Evolutionary conservation across 2,113 vertebrate genomes (phyloP), one percentile per base, ranked within the genome.

Genomic region (Stegastes partitus): DNA sequence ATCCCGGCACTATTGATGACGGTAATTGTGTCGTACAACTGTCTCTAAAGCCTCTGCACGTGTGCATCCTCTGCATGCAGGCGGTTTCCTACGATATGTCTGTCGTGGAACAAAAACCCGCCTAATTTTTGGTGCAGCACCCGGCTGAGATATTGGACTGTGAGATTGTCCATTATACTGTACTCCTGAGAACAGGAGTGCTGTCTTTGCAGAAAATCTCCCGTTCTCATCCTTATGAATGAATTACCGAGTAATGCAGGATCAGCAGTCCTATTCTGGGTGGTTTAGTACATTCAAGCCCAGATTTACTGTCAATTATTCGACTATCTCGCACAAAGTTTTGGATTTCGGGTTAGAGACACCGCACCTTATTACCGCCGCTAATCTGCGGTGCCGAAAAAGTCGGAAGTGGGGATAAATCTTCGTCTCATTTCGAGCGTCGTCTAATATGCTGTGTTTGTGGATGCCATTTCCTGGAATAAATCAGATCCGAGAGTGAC

Each of bases 211-310:
- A 87, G 83, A 67, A 87, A 84, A 72, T 44, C 44, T 57, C 72
- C 16, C 77, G 62, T 62, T 65, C 83, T 81, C 74, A 66, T 74
- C 59, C 69, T 62, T 6, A 49, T 31, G 63, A 86, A 83, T 84
- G 83, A 82, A 81, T 81, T 61, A 82, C 74, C 21, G 42, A 66
- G 65, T 61, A 82, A 74, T 61, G 86, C 83, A 62, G 68, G 57
- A 66, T 91, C 87, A 88, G 87, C 90, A 77, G 11, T 84, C 54
- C 78, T 85, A 58, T 86, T 84, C 81, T 79, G 45, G 69, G 50
- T 44, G 75, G 53, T 79, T 85, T 45, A 71, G 79, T 39, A 55
- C 81, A 77, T 3, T 0, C 68, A 79, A 67, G 72, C 80, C 79
- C 79, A 88, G 77, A 87, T 91, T 83, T 71, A 76, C 78, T 77